Evolutionary conservation across 2,113 vertebrate species (phyloP).

Genomic region (Ancistrus triradiatus): DNA sequence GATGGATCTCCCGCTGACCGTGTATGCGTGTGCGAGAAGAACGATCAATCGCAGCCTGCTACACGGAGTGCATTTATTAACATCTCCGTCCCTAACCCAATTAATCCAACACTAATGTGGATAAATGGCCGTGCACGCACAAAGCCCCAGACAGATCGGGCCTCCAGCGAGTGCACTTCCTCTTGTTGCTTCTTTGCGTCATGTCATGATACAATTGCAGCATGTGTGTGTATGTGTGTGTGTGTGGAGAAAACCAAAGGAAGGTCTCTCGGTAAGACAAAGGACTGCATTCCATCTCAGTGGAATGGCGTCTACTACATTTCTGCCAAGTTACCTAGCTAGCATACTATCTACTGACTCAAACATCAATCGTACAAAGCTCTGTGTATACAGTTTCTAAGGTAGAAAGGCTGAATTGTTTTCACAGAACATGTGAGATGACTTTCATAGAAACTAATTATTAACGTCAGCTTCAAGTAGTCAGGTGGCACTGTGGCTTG

Average conservation of each 20-base stretch:
- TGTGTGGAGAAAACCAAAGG: constrained; percentile 8
- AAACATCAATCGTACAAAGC: no score
- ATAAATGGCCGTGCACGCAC: constrained; percentile 42
- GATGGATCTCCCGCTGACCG: constrained; percentile 2
- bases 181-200: constrained; percentile 37
- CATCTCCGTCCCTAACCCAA: constrained; percentile 47
- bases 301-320: no score
- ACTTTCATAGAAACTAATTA: no score
- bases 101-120: constrained; percentile 48
- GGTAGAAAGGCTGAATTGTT: no score
- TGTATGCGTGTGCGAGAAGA: constrained; percentile 16
- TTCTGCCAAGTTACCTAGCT: no score
- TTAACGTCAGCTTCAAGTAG: no score
- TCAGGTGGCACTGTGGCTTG: no score
- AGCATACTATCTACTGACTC: no score
- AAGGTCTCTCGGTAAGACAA: constrained; percentile 38
- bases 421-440: no score
- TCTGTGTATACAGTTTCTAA: no score
- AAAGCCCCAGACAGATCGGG: constrained; percentile 37
- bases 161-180: constrained; percentile 30
- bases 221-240: constrained; percentile 1
- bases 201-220: constrained; percentile 32
- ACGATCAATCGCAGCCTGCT: constrained; percentile 42
- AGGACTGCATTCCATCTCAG: constrained; percentile 18
- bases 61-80: constrained; percentile 46